Base-by-base conservation (phyloP, 2,888 invertebrate species). In the Acrocyrtus sp. region DNA sequence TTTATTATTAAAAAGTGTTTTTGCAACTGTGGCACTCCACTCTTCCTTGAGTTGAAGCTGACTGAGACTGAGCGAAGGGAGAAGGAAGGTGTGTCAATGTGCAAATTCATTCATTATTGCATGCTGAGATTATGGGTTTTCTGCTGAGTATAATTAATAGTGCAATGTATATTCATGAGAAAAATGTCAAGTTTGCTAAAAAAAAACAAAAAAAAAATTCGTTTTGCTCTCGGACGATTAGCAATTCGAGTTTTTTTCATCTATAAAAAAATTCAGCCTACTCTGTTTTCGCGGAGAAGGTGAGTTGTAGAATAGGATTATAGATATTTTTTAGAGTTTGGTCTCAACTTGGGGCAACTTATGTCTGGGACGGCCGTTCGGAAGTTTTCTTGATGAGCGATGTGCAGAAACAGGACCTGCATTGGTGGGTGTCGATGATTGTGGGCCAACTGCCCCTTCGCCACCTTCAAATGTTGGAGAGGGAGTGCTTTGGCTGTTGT, bases 341-440 rank as follows among this genome's bases (percentile, higher is more conserved):
- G 80, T 80, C 60, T 80, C 80, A 39, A 78, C n/a, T n/a, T n/a
- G n/a, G n/a, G n/a, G 79, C 58, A 77, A 73, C 72, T 70, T 76
- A 69, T 74, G 61, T 67, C 74, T 67, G n/a, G 74, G 72, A 50
- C 75, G 51, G 4, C 43, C 47, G 39, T 67, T 67, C 15, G 41
- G 63, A 41, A 50, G 43, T 53, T 68, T 69, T 54, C 68, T 62
- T 61, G 61, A 34, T 67, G 58, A 41, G 53, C 65, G 54, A 39
- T 22, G 8, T 58, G 48, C 53, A 8, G 29, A 17, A n/a, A 61
- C 60, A 17, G 74, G 54, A 41, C 45, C 53, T 5, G 58, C 57
- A 41, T 4, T 47, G 24, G 41, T 12, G 21, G 57, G 3, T 43
- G 57, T 51, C n/a, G 51, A 15, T 27, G 53, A 19, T 29, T 22